Percentiles rank a stretch among this genome's conserved stretches.
These are phyloP conservation scores for Netelia fuscicornis DNA, from an alignment of 2,888 invertebrate genomes.

Conservation along the genomic window DNA sequence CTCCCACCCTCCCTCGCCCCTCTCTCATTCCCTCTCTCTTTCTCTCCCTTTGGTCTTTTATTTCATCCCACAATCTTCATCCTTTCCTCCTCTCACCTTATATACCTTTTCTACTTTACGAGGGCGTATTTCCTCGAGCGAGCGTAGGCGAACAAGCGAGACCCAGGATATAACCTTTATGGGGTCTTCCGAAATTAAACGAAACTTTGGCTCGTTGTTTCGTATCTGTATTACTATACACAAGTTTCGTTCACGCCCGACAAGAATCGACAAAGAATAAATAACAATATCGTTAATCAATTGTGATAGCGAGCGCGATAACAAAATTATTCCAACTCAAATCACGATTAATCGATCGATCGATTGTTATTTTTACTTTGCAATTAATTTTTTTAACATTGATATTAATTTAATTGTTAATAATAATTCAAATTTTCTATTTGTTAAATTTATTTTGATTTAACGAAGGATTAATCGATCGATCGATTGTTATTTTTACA, in stretches of 20 bases:
- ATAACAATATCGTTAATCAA: no score
- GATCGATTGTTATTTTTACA: no score
- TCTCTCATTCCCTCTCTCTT: slow-evolving; percentile 45
- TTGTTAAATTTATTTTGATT: no score
- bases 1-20: not conserved
- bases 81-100: slow-evolving; percentile 46
- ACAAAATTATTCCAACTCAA: no score
- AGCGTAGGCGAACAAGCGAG: slow-evolving; percentile 56
- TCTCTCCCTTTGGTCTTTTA: slow-evolving; percentile 45
- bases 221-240: not conserved
- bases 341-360: no score
- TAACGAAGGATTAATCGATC: no score
- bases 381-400: no score
- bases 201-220: slow-evolving; percentile 61
- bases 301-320: no score
- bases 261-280: not conserved
- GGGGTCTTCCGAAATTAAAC: slow-evolving; percentile 76
- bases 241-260: slow-evolving; percentile 15
- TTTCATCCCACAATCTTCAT: slow-evolving; percentile 41
- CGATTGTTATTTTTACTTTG: no score
- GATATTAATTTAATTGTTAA: no score
- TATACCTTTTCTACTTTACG: slow-evolving; percentile 72
- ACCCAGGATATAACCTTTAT: slow-evolving; percentile 74
- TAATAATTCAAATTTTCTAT: no score
- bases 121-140: slow-evolving; percentile 74